Evolutionary conservation across 1,140 invertebrate species (phyloP).

Genomic region (Lamellibrachia luymesi): DNA sequence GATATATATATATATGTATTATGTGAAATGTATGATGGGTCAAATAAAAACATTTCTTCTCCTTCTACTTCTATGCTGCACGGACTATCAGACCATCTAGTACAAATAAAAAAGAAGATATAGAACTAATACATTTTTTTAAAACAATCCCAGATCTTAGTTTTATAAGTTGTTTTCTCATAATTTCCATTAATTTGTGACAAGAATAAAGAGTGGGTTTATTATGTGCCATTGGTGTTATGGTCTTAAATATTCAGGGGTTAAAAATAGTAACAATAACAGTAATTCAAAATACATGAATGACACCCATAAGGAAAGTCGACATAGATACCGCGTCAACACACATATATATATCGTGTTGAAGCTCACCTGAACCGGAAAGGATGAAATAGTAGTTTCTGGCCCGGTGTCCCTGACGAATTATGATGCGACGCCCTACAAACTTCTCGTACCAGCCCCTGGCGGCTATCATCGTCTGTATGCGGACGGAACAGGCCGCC

Average conservation of each 20-base stretch:
- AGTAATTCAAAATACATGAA: not conserved
- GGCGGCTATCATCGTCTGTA: slow-evolving; percentile 44
- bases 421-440: slow-evolving; percentile 42
- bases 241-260: too few species aligned
- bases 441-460: slow-evolving; percentile 46
- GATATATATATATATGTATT: too few species aligned
- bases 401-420: slow-evolving; percentile 45
- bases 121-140: not conserved
- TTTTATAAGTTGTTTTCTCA: not conserved
- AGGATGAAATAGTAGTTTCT: slow-evolving; percentile 48
- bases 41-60: too few species aligned
- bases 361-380: slow-evolving; percentile 44
- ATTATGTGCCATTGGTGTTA: too few species aligned
- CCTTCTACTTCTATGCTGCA: too few species aligned
- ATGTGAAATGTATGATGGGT: too few species aligned
- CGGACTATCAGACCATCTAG: too few species aligned
- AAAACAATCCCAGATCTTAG: not conserved
- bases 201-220: too few species aligned
- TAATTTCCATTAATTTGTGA: too few species aligned
- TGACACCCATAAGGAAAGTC: not conserved
- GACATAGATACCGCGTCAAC: not conserved
- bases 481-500: slow-evolving; percentile 45
- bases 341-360: not conserved
- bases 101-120: not conserved
- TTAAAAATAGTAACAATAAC: not conserved